phyloP scores from a whole-genome alignment of 2,888 invertebrate genomes.

The Calameuta filiformis region DNA sequence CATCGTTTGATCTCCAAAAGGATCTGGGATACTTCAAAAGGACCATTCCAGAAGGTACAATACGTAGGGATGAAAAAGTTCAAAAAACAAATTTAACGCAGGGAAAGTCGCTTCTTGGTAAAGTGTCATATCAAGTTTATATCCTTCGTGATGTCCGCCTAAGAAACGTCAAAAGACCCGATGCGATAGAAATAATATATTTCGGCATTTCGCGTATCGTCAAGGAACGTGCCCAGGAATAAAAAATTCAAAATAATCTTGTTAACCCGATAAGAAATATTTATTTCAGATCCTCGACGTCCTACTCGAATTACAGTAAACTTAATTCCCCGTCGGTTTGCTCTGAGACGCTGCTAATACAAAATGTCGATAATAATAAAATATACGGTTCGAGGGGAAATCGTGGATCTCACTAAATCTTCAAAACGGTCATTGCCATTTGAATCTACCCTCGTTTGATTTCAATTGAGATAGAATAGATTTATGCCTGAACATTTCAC shows the following conservation, averaged over 20 bases:
- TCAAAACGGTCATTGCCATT: not conserved
- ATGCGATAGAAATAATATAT: not conserved
- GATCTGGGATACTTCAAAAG: not conserved
- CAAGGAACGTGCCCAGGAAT: not conserved
- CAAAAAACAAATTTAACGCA: not conserved
- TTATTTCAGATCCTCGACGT: not conserved
- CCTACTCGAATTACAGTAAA: not conserved
- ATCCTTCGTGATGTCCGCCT: not conserved
- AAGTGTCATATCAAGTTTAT: not conserved
- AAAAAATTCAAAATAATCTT: not conserved
- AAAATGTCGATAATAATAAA: not conserved
- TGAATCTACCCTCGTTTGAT: not conserved
- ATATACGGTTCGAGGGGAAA: not conserved
- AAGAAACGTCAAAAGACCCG: not conserved
- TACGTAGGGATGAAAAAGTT: not conserved
- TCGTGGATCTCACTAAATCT: not conserved
- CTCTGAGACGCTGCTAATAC: not conserved
- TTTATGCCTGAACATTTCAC: not conserved
- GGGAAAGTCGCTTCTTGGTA: not conserved
- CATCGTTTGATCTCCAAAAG: not conserved
- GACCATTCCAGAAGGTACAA: not conserved
- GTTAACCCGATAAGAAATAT: not conserved
- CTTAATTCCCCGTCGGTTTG: not conserved
- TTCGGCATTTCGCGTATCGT: not conserved
- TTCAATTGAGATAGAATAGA: conserved; percentile 2